Evolutionary conservation across 2,797 vertebrate genomes (phyloP).

Genomic region (Lepidocolaptes lacrymiger): DNA sequence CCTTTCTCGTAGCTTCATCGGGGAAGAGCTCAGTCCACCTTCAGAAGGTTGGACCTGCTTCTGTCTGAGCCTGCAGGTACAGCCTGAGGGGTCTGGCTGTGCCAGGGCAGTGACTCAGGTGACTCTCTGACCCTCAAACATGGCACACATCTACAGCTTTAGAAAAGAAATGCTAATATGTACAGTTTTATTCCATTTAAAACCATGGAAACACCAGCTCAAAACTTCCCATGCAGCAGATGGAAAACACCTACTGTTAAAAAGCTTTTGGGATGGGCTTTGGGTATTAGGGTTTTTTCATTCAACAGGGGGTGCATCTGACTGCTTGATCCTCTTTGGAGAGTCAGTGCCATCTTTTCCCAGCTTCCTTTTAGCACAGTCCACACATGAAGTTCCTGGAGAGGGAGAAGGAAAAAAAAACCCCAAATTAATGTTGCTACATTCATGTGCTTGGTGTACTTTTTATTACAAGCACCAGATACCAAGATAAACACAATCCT

Average conservation of each 20-base stretch:
- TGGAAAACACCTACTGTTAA: neutral
- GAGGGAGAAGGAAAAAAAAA: neutral
- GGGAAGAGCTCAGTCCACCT: neutral
- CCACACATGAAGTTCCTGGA: conserved; percentile 62
- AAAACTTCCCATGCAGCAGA: neutral
- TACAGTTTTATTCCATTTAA: neutral
- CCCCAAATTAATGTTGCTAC: neutral
- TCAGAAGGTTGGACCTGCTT: neutral
- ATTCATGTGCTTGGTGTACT: neutral
- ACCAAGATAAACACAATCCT: neutral
- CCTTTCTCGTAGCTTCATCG: neutral
- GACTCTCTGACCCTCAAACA: neutral
- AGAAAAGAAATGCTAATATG: neutral
- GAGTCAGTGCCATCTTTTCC: conserved; percentile 35
- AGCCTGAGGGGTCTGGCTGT: neutral
- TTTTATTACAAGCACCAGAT: neutral
- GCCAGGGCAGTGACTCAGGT: neutral
- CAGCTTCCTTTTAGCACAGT: conserved; percentile 74
- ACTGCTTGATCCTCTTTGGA: conserved; percentile 39
- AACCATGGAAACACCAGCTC: neutral
- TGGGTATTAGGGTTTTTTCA: neutral
- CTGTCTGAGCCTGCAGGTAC: neutral
- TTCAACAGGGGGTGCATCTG: neutral
- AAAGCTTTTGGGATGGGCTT: neutral
- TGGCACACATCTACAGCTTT: neutral